These are phyloP conservation scores for Notechis scutatus DNA, from an alignment of 2,113 vertebrate genomes.

Conservation along the genomic window DNA sequence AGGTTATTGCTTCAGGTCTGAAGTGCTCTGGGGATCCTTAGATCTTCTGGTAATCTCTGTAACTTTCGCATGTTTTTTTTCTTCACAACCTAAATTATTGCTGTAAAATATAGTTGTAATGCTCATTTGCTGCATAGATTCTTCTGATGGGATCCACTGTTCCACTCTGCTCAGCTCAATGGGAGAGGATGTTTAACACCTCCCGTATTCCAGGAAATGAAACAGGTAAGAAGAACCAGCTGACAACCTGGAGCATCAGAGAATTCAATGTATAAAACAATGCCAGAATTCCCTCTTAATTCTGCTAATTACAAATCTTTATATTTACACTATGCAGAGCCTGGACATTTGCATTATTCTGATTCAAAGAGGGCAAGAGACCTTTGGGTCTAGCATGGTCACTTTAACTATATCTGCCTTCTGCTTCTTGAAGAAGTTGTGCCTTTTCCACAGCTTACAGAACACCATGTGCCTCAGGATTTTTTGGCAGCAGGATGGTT, in stretches of 20 bases:
- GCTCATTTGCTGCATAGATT: slow-evolving; percentile 68
- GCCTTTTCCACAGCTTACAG: not conserved
- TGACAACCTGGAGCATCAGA: not conserved
- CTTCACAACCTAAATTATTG: not conserved
- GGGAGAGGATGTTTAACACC: slow-evolving; percentile 93
- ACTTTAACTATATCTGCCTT: not conserved
- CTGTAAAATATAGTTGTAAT: not conserved
- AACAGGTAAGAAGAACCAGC: slow-evolving; percentile 77
- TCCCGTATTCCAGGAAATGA: slow-evolving; percentile 90
- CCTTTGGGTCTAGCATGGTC: not conserved
- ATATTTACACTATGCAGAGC: not conserved
- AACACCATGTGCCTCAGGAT: not conserved
- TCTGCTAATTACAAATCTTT: not conserved
- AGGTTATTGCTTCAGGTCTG: not conserved
- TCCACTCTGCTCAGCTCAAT: slow-evolving; percentile 98
- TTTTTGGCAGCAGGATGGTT: not conserved
- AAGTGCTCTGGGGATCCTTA: not conserved
- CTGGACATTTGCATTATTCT: not conserved
- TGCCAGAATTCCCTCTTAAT: slow-evolving; percentile 3
- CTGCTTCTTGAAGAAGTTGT: not conserved
- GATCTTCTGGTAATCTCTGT: slow-evolving; percentile 13
- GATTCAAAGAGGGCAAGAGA: not conserved
- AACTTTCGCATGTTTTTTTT: not conserved
- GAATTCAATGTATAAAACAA: not conserved
- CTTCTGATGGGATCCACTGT: slow-evolving; percentile 87